Conservation (phyloP, 1,140 invertebrate species). For the Belonocnema kinseyi region DNA sequence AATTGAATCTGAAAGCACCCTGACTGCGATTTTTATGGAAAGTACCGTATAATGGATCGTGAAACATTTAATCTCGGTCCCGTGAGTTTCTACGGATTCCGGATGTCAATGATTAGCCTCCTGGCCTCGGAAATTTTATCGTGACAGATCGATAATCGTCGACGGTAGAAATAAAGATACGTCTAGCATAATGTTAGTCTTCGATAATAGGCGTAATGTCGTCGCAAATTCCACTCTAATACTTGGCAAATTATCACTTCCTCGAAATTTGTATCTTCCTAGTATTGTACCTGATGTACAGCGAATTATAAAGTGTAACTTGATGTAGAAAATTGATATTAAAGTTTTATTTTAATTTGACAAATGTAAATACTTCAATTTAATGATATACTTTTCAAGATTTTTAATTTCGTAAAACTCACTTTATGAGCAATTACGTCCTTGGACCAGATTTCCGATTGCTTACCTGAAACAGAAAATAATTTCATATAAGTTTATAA, state of each 20-base stretch:
- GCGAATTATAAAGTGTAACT: no score
- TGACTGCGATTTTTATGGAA: not conserved
- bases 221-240: not conserved
- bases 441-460: not conserved
- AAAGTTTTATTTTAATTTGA: not conserved
- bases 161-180: constrained; percentile 8
- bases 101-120: constrained; percentile 8
- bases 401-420: not conserved
- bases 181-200: not conserved
- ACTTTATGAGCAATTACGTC: not conserved
- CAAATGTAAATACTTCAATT: not conserved
- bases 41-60: not conserved
- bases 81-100: not conserved
- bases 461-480: constrained; percentile 19
- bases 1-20: not conserved
- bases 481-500: not conserved
- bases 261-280: not conserved
- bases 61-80: constrained; percentile 5
- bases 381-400: not conserved
- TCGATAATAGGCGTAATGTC: not conserved
- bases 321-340: no score
- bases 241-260: constrained; percentile 6
- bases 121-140: not conserved
- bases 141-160: constrained; percentile 12
- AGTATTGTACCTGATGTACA: not conserved